Percentiles rank a stretch among this genome's conserved stretches.
These are phyloP conservation scores for Aldabrachelys gigantea DNA, from an alignment of 2,113 vertebrate genomes.

Conservation along the genomic window DNA sequence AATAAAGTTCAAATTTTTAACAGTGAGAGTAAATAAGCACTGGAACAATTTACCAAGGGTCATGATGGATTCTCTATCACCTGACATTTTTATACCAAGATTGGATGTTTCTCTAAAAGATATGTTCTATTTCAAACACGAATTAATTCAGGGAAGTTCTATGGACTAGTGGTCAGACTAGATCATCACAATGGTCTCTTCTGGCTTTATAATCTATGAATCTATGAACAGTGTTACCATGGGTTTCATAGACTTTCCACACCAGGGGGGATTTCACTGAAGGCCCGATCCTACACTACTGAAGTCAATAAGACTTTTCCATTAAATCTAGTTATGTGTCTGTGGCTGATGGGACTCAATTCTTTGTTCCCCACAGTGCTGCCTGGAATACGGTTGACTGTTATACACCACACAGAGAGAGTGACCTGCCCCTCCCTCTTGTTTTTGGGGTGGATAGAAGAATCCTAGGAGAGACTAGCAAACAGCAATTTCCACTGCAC, in stretches of 20 bases:
- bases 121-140: neutral
- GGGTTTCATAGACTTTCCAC: neutral
- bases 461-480: neutral
- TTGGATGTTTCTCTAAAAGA: neutral
- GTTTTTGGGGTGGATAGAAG: neutral
- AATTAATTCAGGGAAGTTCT: neutral
- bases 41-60: neutral
- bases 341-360: neutral
- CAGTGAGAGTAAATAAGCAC: neutral
- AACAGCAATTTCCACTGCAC: accelerated
- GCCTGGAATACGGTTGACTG: neutral
- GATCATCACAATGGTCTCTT: neutral
- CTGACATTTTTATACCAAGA: neutral
- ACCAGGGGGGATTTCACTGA: neutral
- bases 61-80: neutral
- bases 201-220: neutral
- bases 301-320: neutral
- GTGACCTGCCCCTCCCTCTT: neutral
- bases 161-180: neutral
- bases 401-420: neutral
- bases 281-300: neutral
- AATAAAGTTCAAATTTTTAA: neutral
- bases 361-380: neutral
- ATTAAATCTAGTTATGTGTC: neutral
- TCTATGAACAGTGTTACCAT: neutral